Evolutionary conservation across 2,113 vertebrate species (phyloP).

Genomic region (Periophthalmodon schlosseri): DNA sequence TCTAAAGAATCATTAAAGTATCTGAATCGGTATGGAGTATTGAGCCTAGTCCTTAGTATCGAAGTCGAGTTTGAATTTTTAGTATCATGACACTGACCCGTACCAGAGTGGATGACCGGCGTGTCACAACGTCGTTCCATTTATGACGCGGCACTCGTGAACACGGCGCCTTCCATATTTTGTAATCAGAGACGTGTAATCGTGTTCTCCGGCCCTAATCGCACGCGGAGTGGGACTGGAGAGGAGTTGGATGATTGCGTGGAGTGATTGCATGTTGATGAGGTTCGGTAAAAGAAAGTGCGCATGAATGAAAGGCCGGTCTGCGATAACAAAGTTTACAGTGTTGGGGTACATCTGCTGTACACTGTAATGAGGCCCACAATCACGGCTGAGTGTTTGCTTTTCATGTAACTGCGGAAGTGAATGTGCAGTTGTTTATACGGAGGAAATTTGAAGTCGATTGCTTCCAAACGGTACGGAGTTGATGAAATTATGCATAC

Average conservation of each 20-base stretch:
- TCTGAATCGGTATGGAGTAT: too few relatives aligned
- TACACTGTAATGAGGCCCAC: neutral
- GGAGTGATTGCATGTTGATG: slow-evolving; percentile 50
- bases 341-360: neutral
- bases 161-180: slow-evolving; percentile 8
- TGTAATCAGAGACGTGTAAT: slow-evolving; percentile 36
- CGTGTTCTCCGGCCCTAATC: slow-evolving; percentile 3
- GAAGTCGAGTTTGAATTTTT: too few relatives aligned
- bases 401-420: slow-evolving; percentile 3
- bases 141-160: slow-evolving; percentile 3
- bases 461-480: neutral
- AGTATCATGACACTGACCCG: neutral
- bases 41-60: too few relatives aligned
- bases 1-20: too few relatives aligned
- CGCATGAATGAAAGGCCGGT: slow-evolving; percentile 1
- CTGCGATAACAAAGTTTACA: neutral
- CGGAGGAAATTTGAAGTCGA: neutral
- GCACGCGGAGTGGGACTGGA: slow-evolving; percentile 25
- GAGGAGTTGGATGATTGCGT: slow-evolving; percentile 28
- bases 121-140: slow-evolving; percentile 14
- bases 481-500: neutral
- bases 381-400: neutral
- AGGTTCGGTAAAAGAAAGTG: slow-evolving; percentile 14
- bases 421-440: neutral
- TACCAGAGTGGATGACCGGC: neutral